phyloP scores from a whole-genome alignment of 2,797 vertebrate species.

The Enteromius mattozi region DNA sequence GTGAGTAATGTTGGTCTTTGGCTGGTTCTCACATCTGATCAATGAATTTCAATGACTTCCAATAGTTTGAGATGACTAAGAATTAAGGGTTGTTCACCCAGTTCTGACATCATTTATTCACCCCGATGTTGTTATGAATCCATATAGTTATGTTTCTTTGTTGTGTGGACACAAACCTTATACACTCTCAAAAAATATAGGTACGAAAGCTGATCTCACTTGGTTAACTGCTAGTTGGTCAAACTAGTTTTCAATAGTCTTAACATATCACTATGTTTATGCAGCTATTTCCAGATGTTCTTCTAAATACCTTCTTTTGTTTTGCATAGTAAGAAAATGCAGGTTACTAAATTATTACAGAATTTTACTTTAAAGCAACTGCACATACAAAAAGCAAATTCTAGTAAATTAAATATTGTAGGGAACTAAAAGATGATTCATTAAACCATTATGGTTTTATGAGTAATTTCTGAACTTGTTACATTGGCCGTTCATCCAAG shows the following conservation, averaged over 20 bases:
- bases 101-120: neutral
- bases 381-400: neutral
- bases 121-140: neutral
- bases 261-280: neutral
- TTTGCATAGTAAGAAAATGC: neutral
- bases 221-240: neutral
- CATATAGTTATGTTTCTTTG: too few species aligned
- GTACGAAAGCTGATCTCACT: neutral
- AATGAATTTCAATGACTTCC: neutral
- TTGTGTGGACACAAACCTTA: too few species aligned
- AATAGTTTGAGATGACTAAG: neutral
- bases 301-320: neutral
- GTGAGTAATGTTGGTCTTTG: conserved; percentile 3
- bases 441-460: neutral
- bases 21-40: neutral
- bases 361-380: neutral
- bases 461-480: neutral
- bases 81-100: neutral
- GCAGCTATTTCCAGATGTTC: neutral
- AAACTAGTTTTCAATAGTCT: neutral
- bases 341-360: neutral
- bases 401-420: neutral
- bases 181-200: too few species aligned
- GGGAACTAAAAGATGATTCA: neutral
- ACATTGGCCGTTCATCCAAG: neutral